phyloP scores from a whole-genome alignment of 2,113 vertebrate genomes.

The Hypanus sabinus region DNA sequence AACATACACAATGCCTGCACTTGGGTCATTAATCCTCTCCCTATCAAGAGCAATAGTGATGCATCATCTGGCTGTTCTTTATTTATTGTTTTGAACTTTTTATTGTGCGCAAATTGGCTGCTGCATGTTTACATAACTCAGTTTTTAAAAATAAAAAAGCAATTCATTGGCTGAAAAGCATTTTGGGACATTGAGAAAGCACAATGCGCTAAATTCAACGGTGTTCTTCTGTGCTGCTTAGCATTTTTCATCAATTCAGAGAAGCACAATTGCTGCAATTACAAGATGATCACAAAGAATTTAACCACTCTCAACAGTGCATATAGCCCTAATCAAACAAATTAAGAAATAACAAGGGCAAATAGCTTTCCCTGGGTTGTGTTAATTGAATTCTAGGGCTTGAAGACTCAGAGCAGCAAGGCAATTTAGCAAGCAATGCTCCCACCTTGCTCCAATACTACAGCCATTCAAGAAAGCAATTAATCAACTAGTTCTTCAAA shows the following conservation, averaged over 20 bases:
- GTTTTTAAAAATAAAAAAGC: neutral
- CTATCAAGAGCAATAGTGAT: neutral
- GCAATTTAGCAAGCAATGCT: neutral
- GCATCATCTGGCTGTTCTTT: neutral
- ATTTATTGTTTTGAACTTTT: neutral
- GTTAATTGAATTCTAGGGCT: neutral
- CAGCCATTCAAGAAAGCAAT: neutral
- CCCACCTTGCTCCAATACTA: neutral
- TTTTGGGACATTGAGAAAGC: neutral
- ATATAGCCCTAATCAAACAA: neutral
- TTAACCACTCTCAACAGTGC: neutral
- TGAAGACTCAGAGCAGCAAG: neutral
- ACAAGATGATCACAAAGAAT: neutral
- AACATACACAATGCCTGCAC: too few relatives aligned
- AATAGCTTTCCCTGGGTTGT: neutral
- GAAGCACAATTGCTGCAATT: too few relatives aligned
- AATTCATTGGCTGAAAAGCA: neutral
- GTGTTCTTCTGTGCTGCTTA: neutral
- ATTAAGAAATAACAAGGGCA: conserved; percentile 7
- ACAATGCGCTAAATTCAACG: neutral
- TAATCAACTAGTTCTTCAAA: neutral
- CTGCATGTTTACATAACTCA: neutral
- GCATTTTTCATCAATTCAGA: conserved; percentile 3
- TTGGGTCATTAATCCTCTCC: neutral
- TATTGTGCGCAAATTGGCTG: neutral